Base-by-base conservation (phyloP, 2,113 vertebrate genomes). In the Euleptes europaea region DNA sequence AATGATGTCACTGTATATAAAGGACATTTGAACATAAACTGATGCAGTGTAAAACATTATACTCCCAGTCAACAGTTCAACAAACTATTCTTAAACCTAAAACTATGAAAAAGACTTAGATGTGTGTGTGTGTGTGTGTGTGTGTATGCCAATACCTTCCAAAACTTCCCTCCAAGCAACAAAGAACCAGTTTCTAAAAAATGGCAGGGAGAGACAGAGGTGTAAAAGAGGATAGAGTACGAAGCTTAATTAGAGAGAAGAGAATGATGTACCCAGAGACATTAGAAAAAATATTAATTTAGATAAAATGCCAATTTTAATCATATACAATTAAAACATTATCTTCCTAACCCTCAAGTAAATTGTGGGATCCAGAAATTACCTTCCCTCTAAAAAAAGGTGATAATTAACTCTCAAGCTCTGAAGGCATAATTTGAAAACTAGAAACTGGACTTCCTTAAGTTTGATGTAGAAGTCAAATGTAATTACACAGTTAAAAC, bases 391-490 rank as follows among this genome's bases (percentile, higher is more conserved):
- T 26, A 57, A 57, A 3, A n/a, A 82, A 87, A 42, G 72, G 5
- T 19, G 2, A 77, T 75, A 79, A 73, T 82, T 73, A 88, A 84
- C 86, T 42, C 1, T 44, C 82, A 86, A 83, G 0, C 1, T 42
- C 88, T 71, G 2, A 82, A 78, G 15, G 65, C 3, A 49, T 44
- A 74, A 84, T 85, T 76, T 76, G 26, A 73, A 86, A 40, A 17
- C 1, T 73, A 2, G 0, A 1, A 57, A 31, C 17, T 80, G 8
- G 8, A 78, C 2, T 85, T 85, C 51, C 65, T 1, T 10, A 65
- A 3, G 1, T 47, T 57, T 40, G 19, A n/a, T 86, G n/a, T 81
- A 74, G 14, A 85, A 35, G 12, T 63, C 9, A 77, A 90, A 38
- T 21, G 5, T 85, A 85, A 15, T 13, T 72, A 40, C 7, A 11